Percentiles rank a stretch among this genome's conserved stretches.
These are phyloP conservation scores for Eulemur macaco DNA, from an alignment of 2,113 vertebrate species.

Conservation along the genomic window DNA sequence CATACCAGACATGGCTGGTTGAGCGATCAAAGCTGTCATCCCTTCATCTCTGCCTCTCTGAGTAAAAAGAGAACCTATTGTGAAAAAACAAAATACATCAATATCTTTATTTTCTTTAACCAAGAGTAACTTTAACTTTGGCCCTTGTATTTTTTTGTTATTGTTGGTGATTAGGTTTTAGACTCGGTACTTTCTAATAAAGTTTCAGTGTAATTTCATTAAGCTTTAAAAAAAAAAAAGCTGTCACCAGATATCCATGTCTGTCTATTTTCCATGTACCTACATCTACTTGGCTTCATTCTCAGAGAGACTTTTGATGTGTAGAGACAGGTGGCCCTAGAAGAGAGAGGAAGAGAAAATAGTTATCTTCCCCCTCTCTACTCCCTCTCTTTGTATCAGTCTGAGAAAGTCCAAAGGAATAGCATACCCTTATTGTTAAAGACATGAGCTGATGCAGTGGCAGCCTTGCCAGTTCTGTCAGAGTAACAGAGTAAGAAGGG, in stretches of 20 bases:
- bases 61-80: background rate
- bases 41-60: background rate
- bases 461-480: background rate
- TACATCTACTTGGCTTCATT: background rate
- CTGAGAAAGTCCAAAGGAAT: background rate
- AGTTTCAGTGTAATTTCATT: background rate
- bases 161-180: background rate
- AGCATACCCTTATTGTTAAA: background rate
- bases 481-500: background rate
- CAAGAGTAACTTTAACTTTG: background rate
- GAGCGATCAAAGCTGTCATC: background rate
- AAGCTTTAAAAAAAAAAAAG: background rate
- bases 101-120: background rate
- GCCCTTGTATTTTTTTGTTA: background rate
- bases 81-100: background rate
- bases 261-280: background rate
- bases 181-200: background rate
- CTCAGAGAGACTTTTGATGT: background rate
- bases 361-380: background rate
- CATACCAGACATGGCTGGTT: background rate
- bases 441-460: background rate
- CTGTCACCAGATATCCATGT: conserved; percentile 25
- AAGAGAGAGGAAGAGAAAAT: background rate
- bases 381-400: background rate
- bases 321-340: background rate